These are phyloP conservation scores for Stratiomys singularior DNA, from an alignment of 2,888 invertebrate genomes.

Conservation along the genomic window DNA sequence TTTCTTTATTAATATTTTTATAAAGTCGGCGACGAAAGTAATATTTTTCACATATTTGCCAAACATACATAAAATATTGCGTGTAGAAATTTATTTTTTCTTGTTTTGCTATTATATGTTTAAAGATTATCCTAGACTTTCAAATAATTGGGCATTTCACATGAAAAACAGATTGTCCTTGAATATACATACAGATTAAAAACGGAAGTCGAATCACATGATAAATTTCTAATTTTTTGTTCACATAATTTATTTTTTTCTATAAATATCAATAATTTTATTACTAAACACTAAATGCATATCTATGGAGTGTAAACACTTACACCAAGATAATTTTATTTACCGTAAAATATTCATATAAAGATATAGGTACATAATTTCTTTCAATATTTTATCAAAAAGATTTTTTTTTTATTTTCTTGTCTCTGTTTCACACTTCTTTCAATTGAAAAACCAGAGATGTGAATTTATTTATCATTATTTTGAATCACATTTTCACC, in stretches of 20 bases:
- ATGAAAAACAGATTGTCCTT: conserved; percentile 32
- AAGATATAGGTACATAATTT: conserved; percentile 38
- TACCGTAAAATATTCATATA: conserved; percentile 41
- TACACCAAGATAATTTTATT: conserved; percentile 20
- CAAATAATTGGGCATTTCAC: not conserved
- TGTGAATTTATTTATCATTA: conserved; percentile 20
- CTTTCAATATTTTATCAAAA: conserved; percentile 39
- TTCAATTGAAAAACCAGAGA: not conserved
- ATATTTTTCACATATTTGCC: not conserved
- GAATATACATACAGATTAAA: conserved; percentile 19
- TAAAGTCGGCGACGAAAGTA: not conserved
- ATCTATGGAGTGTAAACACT: conserved; percentile 20
- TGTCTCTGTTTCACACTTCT: not conserved
- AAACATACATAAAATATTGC: conserved; percentile 16
- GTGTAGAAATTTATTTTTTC: conserved; percentile 21
- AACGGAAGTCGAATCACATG: conserved; percentile 22
- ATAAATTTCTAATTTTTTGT: not conserved
- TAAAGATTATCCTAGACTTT: not conserved
- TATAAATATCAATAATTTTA: not conserved
- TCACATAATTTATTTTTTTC: not conserved
- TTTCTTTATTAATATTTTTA: conserved; percentile 12
- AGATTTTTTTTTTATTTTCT: conserved; percentile 23
- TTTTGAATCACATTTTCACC: conserved; percentile 28
- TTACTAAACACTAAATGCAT: conserved; percentile 22
- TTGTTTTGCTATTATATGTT: not conserved